Conservation (phyloP, 2,888 invertebrate species). For the Drosophila eohydei region DNA sequence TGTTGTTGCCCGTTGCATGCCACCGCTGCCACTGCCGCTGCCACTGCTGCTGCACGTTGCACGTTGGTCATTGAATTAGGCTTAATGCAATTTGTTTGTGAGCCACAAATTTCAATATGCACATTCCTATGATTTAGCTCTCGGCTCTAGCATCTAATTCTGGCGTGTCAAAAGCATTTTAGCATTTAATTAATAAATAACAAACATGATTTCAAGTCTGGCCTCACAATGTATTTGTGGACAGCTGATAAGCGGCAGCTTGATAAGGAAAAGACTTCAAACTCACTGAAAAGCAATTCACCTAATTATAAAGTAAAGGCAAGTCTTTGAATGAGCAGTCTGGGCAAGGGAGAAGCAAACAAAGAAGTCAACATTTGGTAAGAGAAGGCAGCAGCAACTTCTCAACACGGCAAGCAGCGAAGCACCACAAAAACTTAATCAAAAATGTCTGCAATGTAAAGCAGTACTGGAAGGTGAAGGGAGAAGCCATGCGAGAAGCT, state of each 20-base stretch:
- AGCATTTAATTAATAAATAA: conserved; percentile 41
- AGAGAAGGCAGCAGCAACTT: neutral
- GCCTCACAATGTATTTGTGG: neutral
- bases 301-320: neutral
- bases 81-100: conserved; percentile 27
- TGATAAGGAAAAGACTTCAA: too few relatives aligned
- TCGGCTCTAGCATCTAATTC: neutral
- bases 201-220: conserved; percentile 6
- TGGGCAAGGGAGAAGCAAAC: neutral
- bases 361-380: neutral
- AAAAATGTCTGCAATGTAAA: neutral
- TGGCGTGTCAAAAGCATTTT: conserved; percentile 23
- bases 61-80: conserved; percentile 11
- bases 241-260: neutral
- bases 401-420: neutral
- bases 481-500: conserved; percentile 3
- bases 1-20: conserved; percentile 8
- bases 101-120: conserved; percentile 38
- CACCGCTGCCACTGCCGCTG: neutral
- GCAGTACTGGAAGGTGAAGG: neutral
- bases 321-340: neutral
- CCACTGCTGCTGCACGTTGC: neutral
- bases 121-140: conserved; percentile 26
- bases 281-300: neutral
- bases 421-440: conserved; percentile 1